phyloP scores from a whole-genome alignment of 2,113 vertebrate genomes.

The Hemicordylus capensis region DNA sequence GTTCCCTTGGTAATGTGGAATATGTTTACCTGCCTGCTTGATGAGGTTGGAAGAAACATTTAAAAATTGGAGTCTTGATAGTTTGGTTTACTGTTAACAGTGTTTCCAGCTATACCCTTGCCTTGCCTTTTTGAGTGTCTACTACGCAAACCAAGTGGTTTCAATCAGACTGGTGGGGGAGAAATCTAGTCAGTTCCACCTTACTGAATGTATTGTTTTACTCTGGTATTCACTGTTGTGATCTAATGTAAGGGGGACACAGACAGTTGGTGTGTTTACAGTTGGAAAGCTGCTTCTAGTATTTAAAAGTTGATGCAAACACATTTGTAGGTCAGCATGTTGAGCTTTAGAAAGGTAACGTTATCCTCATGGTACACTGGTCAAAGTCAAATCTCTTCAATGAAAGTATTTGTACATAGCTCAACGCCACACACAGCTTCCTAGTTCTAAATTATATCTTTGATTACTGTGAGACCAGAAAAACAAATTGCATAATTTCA shows the following conservation, averaged over 20 bases:
- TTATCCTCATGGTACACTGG: not conserved
- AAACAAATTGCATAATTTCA: constrained; percentile 12
- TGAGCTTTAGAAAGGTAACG: not conserved
- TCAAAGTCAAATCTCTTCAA: not conserved
- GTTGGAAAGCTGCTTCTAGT: not conserved
- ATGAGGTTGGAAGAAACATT: not conserved
- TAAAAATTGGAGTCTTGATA: not conserved
- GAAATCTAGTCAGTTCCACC: not conserved
- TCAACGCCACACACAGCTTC: not conserved
- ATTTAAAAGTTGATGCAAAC: not conserved
- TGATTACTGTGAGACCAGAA: not conserved
- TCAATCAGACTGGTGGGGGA: not conserved
- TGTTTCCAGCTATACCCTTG: not conserved
- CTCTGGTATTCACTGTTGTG: not conserved
- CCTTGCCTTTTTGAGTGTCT: not conserved
- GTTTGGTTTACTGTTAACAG: not conserved
- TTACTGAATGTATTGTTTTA: not conserved
- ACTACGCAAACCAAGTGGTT: not conserved
- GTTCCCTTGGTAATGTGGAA: not conserved
- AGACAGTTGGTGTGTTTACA: not conserved
- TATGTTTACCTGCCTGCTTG: not conserved
- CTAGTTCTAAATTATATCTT: not conserved
- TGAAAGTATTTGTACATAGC: not conserved
- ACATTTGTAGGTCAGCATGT: not conserved
- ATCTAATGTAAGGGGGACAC: not conserved